Evolutionary conservation across 2,797 vertebrate genomes (phyloP).

Genomic region (Leptodactylus fallax): DNA sequence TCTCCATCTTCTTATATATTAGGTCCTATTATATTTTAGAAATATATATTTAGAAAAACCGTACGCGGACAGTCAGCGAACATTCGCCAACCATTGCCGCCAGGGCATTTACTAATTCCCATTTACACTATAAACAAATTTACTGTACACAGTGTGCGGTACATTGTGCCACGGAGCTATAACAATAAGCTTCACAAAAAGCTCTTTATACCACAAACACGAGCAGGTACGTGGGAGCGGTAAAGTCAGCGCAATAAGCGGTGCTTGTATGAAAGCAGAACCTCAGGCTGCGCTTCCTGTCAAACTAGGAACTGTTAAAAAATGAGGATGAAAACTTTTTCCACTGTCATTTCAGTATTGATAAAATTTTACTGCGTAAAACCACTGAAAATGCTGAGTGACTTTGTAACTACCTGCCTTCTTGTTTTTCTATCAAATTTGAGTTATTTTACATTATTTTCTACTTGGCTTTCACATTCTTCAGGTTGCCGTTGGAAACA

Average conservation of each 20-base stretch:
- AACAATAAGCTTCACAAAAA: conserved; percentile 7
- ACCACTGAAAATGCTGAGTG: too few relatives aligned
- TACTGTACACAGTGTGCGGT: conserved; percentile 43
- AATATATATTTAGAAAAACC: too few relatives aligned
- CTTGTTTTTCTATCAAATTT: too few relatives aligned
- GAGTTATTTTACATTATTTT: too few relatives aligned
- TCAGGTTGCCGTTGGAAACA: too few relatives aligned
- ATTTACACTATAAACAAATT: conserved; percentile 58
- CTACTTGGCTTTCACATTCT: too few relatives aligned
- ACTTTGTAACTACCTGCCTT: too few relatives aligned
- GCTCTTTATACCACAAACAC: conserved; percentile 21
- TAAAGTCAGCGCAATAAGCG: neutral
- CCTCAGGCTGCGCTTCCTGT: neutral
- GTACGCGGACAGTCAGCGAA: neutral
- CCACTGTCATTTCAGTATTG: too few relatives aligned
- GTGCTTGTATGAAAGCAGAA: neutral
- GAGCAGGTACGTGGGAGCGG: neutral
- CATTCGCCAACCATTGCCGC: neutral
- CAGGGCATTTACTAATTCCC: neutral
- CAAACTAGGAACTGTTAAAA: neutral
- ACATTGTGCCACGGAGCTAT: conserved; percentile 4
- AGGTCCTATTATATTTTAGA: too few relatives aligned
- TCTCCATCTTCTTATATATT: too few relatives aligned
- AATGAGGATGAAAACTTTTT: neutral
- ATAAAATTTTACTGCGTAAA: too few relatives aligned